These are phyloP conservation scores for Chymomyza fuscimana DNA, from an alignment of 2,888 invertebrate species.

Conservation along the genomic window DNA sequence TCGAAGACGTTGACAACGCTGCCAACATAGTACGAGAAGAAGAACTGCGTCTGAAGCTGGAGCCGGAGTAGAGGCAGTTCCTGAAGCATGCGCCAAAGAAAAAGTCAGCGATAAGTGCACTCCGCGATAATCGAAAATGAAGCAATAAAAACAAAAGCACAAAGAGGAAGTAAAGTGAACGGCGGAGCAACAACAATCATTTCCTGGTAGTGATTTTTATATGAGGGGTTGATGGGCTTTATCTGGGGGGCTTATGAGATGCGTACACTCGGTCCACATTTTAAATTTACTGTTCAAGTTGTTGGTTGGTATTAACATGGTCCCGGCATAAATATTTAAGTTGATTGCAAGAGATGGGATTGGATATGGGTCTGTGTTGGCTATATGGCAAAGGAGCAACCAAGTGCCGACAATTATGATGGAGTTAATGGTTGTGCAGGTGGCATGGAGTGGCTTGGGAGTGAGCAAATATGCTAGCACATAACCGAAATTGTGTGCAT, in stretches of 20 bases:
- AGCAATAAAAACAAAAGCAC: conserved; percentile 65
- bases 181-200: conserved; percentile 37
- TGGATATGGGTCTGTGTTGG: not conserved
- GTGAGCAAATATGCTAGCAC: not conserved
- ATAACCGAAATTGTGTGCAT: too few relatives aligned
- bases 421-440: not conserved
- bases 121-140: conserved; percentile 67
- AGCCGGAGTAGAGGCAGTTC: not conserved
- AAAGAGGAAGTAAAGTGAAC: conserved; percentile 24
- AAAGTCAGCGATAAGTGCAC: conserved; percentile 59
- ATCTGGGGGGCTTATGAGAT: not conserved
- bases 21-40: not conserved
- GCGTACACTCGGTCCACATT: not conserved
- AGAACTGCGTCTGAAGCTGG: not conserved
- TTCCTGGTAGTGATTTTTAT: conserved; percentile 35
- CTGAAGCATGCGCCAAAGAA: conserved; percentile 13
- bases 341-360: not conserved
- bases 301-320: not conserved
- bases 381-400: not conserved
- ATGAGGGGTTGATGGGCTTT: conserved; percentile 5
- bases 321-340: not conserved
- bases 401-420: not conserved
- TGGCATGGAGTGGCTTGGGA: not conserved
- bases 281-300: conserved; percentile 30
- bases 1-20: conserved; percentile 57